Conservation (phyloP, 64 coral and sea anemone genomes). For the Montipora capricornis region DNA sequence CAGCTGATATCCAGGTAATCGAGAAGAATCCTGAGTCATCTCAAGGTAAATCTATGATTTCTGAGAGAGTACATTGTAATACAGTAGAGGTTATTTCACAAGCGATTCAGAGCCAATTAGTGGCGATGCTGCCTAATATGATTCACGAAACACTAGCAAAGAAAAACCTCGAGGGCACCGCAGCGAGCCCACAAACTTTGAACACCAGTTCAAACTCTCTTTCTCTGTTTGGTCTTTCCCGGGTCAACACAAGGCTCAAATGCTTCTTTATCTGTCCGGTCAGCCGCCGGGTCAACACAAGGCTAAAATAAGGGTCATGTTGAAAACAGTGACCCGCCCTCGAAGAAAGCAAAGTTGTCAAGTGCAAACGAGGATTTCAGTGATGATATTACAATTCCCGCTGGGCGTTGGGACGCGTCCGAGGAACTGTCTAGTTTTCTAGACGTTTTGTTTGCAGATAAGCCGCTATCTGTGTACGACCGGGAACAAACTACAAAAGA, state of each 20-base stretch:
- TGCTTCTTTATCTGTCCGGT: constrained; percentile 11
- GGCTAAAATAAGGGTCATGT: constrained; percentile 17
- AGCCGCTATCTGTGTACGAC: constrained; percentile 1
- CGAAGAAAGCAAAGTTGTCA: constrained; percentile 15
- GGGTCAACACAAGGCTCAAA: no score
- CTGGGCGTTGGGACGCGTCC: constrained; percentile 26
- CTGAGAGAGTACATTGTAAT: neutral
- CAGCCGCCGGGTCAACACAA: constrained; percentile 60
- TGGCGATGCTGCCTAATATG: constrained; percentile 22
- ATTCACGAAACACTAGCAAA: constrained; percentile 37
- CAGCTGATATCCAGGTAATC: neutral
- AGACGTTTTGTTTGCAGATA: constrained; percentile 20
- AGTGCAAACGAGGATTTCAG: neutral
- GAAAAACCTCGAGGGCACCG: neutral
- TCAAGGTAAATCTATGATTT: constrained; percentile 26
- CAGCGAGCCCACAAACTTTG: neutral
- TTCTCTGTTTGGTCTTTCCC: no score
- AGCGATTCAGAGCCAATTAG: constrained; percentile 25
- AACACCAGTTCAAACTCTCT: no score
- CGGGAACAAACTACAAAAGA: constrained; percentile 6
- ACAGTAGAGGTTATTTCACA: constrained; percentile 11
- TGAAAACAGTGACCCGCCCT: neutral
- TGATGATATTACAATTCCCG: constrained; percentile 1
- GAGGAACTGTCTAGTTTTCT: constrained; percentile 20
- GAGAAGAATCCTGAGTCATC: neutral